Percentiles rank a stretch among this genome's conserved stretches.
Evolutionary conservation across 2,888 invertebrate species (phyloP).

Genomic region (Eristalinus aeneus): DNA sequence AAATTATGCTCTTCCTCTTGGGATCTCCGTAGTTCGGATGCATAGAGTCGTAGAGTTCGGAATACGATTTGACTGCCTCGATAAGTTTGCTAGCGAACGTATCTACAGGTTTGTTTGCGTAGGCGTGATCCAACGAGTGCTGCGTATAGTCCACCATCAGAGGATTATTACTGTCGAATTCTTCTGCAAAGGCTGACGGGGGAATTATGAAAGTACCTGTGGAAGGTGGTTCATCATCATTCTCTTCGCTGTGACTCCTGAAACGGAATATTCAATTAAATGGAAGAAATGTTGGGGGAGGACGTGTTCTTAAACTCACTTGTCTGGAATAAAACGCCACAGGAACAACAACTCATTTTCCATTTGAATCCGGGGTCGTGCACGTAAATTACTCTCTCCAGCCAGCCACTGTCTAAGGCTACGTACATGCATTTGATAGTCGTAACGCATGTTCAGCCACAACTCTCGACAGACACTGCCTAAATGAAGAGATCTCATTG

Average conservation of each 20-base stretch:
- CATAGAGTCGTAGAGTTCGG: conserved; percentile 74
- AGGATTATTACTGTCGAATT: conserved; percentile 10
- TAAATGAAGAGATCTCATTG: conserved; percentile 30
- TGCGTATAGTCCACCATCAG: neutral
- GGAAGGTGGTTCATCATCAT: neutral
- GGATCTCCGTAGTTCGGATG: conserved; percentile 71
- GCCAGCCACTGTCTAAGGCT: conserved; percentile 72
- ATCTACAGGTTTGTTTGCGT: conserved; percentile 8
- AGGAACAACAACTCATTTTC: conserved; percentile 77
- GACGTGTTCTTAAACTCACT: conserved; percentile 42
- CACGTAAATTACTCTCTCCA: conserved; percentile 34
- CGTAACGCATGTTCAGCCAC: conserved; percentile 75
- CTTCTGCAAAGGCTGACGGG: neutral
- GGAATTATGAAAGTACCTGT: neutral
- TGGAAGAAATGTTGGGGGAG: neutral
- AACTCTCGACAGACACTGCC: conserved; percentile 72
- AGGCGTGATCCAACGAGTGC: conserved; percentile 4
- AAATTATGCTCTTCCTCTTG: conserved; percentile 75
- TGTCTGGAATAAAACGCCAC: conserved; percentile 73
- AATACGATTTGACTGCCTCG: conserved; percentile 73
- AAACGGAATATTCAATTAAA: neutral
- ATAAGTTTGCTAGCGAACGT: conserved; percentile 67
- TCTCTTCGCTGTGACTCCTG: conserved; percentile 26
- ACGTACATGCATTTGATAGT: conserved; percentile 74
- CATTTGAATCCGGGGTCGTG: conserved; percentile 74